Evolutionary conservation across 2,113 vertebrate species (phyloP), one percentile per base, ranked within the genome.

Genomic region (Empidonax traillii): DNA sequence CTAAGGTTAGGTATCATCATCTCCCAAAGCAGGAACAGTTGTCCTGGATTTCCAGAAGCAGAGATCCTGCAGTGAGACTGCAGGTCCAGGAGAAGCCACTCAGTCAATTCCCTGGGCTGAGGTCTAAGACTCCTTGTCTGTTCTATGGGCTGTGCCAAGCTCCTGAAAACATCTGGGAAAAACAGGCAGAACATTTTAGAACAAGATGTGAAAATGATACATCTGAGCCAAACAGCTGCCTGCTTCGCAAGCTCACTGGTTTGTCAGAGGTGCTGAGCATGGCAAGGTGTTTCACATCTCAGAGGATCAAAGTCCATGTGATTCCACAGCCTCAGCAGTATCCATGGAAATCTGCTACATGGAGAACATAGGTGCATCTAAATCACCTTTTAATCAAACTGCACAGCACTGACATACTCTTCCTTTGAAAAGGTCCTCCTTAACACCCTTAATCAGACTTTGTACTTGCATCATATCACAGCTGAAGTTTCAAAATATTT

Each of bases 401-500:
- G 19, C 5, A 15, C 10, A 46, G 66, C 25, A 13, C 15, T 62
- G 28, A 5, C 0, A 1, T 10, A 61, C 39, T 31, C n/a, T 20
- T 35, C 49, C 58, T 77, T 39, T 47, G 59, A 39, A 73, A 47
- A 18, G 30, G 30, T 61, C 24, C 73, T 51, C 53, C 41, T 51
- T 51, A 56, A 37, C 43, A 62, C 13, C 24, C 84, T 37, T 17
- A 31, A 66, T 66, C 89, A 90, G 53, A 89, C 37, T 61, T 21
- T 10, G 8, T n/a, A 19, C 44, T 94, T 85, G 85, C 59, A 53
- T 63, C 84, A 65, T 21, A 61, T 43, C 78, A 56, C 41, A 59
- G 85, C 44, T 84, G 65, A 94, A 69, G 46, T 90, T 92, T 85
- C 83, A 43, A 85, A 94, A 94, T 91, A 56, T 77, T 94, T 96